These are phyloP conservation scores for Caenorhabditis virilis DNA, from an alignment of 2,888 invertebrate species.

Conservation along the genomic window DNA sequence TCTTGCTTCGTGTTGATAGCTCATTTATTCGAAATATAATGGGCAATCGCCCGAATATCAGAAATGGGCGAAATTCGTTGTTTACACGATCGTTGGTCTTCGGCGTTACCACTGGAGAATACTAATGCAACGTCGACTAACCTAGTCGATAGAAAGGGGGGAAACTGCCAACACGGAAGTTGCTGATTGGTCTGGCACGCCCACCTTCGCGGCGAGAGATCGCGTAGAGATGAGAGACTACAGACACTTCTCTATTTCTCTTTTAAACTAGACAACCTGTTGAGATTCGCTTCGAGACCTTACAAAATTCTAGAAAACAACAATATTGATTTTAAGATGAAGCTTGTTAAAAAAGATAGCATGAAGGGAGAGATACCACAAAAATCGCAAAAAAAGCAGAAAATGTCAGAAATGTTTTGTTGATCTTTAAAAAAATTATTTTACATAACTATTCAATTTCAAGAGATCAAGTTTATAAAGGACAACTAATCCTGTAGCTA, in stretches of 20 bases:
- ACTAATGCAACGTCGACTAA: slow-evolving; percentile 30
- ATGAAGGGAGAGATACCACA: no score
- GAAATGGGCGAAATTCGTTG: background rate
- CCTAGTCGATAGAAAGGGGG: background rate
- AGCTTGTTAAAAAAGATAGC: no score
- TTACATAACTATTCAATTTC: no score
- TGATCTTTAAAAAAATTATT: no score
- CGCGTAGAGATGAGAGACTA: background rate
- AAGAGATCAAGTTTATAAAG: no score
- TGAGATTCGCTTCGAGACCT: background rate
- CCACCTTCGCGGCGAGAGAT: background rate
- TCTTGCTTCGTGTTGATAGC: slow-evolving; percentile 10
- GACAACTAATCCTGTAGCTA: no score
- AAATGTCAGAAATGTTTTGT: no score
- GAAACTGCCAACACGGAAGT: slow-evolving; percentile 8
- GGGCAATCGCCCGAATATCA: background rate
- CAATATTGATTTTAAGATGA: background rate
- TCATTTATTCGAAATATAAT: slow-evolving; percentile 10
- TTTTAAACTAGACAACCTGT: no score
- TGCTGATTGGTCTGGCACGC: slow-evolving; percentile 6
- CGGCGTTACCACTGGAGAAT: background rate
- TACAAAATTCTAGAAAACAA: background rate
- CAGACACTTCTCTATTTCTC: background rate
- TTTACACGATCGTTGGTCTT: slow-evolving; percentile 6
- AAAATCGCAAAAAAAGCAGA: no score